Conservation (phyloP, 2,888 invertebrate genomes). For the Laothoe populi region DNA sequence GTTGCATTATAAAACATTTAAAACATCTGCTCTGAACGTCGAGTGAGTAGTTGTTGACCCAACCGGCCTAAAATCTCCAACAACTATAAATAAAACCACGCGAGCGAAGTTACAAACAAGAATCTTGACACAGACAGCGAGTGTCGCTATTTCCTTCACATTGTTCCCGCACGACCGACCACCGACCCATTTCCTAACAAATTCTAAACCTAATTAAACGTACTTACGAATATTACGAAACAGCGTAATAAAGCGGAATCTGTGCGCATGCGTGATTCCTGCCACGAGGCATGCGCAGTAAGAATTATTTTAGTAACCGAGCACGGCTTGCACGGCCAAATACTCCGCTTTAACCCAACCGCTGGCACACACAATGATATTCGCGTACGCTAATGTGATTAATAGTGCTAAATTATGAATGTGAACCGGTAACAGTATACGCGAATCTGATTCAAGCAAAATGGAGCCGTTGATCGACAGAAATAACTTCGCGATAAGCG, state of each 20-base stretch:
- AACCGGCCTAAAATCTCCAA: not conserved
- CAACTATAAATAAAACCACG: conserved; percentile 12
- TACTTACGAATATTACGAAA: conserved; percentile 13
- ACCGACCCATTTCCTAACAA: conserved; percentile 27
- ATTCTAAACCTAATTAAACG: conserved; percentile 19
- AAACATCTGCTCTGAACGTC: not conserved
- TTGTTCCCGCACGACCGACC: conserved; percentile 26
- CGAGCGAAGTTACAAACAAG: not conserved
- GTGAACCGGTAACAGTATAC: conserved; percentile 13
- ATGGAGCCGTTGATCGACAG: conserved; percentile 92
- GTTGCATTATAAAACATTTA: not conserved
- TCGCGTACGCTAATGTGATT: not conserved
- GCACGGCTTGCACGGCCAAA: conserved; percentile 1
- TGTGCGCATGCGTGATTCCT: conserved; percentile 15
- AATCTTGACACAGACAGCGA: conserved; percentile 1
- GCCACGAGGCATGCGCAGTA: conserved; percentile 9
- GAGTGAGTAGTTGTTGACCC: not conserved
- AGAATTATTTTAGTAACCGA: conserved; percentile 8
- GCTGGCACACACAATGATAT: not conserved
- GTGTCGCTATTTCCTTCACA: conserved; percentile 12
- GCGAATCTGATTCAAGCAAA: conserved; percentile 61
- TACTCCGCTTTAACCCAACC: not conserved
- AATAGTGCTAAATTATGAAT: conserved; percentile 1
- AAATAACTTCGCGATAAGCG: conserved; percentile 94
- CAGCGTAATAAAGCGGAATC: not conserved